Base-by-base conservation (phyloP, 1,140 invertebrate genomes). In the Danaus plexippus region DNA sequence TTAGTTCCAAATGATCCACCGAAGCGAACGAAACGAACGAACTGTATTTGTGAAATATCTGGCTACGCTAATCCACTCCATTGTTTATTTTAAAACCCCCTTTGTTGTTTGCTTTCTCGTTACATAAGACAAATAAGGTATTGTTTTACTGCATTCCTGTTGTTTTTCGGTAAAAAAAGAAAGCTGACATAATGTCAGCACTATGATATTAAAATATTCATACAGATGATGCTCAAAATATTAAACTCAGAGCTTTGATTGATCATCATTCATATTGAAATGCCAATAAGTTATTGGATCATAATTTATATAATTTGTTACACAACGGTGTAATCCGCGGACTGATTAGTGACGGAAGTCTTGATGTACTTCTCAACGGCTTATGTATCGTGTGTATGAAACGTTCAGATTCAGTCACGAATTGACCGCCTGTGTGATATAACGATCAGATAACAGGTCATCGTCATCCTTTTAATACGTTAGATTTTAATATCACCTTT, bases 291-390 rank as follows among this genome's bases (percentile, higher is more conserved):
- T 41, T 15, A 15, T 15, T 41, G 32, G 32, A 51, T 51, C 13
- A 52, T 52, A 44, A 32, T 52, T 51, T 50, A 56, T 50, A 44
- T 49, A 15, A 49, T 42, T 43, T 9, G 54, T 56, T 57, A 57
- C 13, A 49, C 18, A 51, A 52, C 43, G 32, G 11, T 60, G 55
- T 46, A 54, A 60, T 54, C 44, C 52, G 5, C 43, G 48, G 10
- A 15, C 32, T 13, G 47, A 55, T 52, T 51, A 47, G 61, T 54
- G 11, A 63, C 54, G 44, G 47, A 54, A n/a, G 46, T 65, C 51
- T 59, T 59, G 62, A 67, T 64, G 64, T 61, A 63, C 71, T 71
- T 63, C 67, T 55, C 62, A 75, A 73, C 48, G 43, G 54, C 18
- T 52, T 32, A 45, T 57, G 47, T 66, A 61, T 54, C 43, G 54